Evolutionary conservation across 2,797 vertebrate species (phyloP), one percentile per base, ranked within the genome.

Genomic region (Pangasius krempfi): DNA sequence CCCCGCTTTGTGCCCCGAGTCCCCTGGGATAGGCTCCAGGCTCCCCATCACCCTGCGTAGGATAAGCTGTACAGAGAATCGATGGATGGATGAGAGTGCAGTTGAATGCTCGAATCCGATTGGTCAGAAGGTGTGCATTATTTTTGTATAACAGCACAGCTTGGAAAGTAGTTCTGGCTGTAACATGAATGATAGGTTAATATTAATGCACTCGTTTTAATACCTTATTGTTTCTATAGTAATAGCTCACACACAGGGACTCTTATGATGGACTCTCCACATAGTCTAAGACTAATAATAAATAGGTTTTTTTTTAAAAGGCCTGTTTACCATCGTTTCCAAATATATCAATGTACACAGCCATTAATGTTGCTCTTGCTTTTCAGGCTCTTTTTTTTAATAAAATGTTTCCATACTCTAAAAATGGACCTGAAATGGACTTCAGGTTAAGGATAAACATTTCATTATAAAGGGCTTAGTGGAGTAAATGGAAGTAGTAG

Each of bases 321-420:
- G 52, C 13, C 12, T 86, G 73, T 88, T 89, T 87, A 68, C 84
- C 54, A 37, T 70, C 84, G 40, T 88, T 76, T 88, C 86, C 88
- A 88, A 87, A 91, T 91, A 81, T 66, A 88, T 84, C 12, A 54
- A 20, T 87, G 79, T 88, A 83, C 68, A 90, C 50, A 62, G 37
- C 37, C 87, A 62, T 40, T 73, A 83, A 33, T 73, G 54, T 83
- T 89, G 16, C 75, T 84, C 62, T 79, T 82, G 76, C 88, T 90
- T 80, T 33, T 4, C 30, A 33, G 47, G 27, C 20, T 47, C 47
- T 75, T 47, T 73, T 60, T 20, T 60, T 60, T 62, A 70, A 84
- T 70, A 16, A 81, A 37, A 82, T 84, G 86, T 84, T 89, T 89
- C 52, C 50, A 86, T 78, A 27, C 73, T 86, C 20, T 47, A 88